Evolutionary conservation across 2,797 vertebrate genomes (phyloP), one percentile per base, ranked within the genome.

Genomic region (Gila robusta): DNA sequence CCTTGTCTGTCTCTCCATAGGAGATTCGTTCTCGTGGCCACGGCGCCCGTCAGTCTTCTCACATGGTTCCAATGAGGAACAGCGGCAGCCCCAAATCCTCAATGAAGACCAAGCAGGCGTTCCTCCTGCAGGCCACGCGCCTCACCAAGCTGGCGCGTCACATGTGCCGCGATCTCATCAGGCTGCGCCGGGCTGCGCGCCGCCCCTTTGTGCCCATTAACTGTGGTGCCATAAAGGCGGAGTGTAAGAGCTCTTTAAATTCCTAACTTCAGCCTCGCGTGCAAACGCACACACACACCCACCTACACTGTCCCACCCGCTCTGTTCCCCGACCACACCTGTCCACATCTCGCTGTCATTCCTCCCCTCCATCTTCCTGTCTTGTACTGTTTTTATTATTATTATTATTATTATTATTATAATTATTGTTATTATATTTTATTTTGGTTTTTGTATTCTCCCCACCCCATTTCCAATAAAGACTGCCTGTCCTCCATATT

Each of bases 241-340:
- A 99, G 97, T 99, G 98, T 99, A 98, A 99, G 98, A 98, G 96
- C 97, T 96, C 98, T 97, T 98, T 98, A 96, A 98, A 97, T 98
- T 97, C 98, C 96, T 98, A 97, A 97, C 95, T 97, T 96, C 95
- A 93, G 93, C 93, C 91, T 87, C 85, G 89, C 82, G 91, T 88
- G 72, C 81, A 88, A 54, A 85, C 77, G 78, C 88, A 49, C 89
- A 89, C 59, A 80, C 90, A 52, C 81, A 39, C 67, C 16, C 78
- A 83, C 79, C 91, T 91, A 92, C 90, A 89, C 89, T 37, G 84
- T 88, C 88, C 83, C 81, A 11, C 69, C 87, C 82, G 39, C 59
- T 54, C 88, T 79, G 93, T 90, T 94, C 93, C 90, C 93, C 91
- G 83, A 87, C 89, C 92, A 92, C 92, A 91, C 89, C 86, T 91